A percentile compares a stretch with the other conserved stretches of the same genome.
Evolutionary conservation across 2,888 invertebrate genomes (phyloP).

Genomic region (Acanthosoma haemorrhoidale): DNA sequence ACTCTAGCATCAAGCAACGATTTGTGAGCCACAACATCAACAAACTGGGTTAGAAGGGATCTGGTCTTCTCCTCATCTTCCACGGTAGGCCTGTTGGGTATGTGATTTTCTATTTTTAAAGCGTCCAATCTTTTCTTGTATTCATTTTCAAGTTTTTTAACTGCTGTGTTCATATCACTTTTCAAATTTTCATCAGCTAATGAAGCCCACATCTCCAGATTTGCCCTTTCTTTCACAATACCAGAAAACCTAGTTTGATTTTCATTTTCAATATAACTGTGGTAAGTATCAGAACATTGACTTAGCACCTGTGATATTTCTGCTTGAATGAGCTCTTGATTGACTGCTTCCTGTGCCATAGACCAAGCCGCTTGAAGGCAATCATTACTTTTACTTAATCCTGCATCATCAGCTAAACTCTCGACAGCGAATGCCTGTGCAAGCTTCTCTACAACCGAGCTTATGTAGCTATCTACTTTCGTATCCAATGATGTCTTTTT

Average conservation of each 20-base stretch:
- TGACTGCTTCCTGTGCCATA: constrained; percentile 67
- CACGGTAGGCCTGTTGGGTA: constrained; percentile 36
- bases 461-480: constrained; percentile 40
- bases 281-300: constrained; percentile 64
- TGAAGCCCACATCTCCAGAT: constrained; percentile 69
- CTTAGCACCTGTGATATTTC: constrained; percentile 69
- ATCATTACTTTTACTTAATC: constrained; percentile 30
- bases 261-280: constrained; percentile 45
- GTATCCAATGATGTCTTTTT: constrained; percentile 38
- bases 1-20: constrained; percentile 71
- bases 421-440: constrained; percentile 66
- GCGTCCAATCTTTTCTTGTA: constrained; percentile 61
- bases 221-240: constrained; percentile 53
- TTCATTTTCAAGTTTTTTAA: constrained; percentile 60
- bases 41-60: constrained; percentile 58
- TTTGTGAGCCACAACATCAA: constrained; percentile 67
- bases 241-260: constrained; percentile 39
- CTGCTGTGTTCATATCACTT: constrained; percentile 65
- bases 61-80: constrained; percentile 43
- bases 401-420: constrained; percentile 52
- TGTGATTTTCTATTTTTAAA: constrained; percentile 48
- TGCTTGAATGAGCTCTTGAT: constrained; percentile 67
- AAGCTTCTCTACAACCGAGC: constrained; percentile 60
- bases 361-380: constrained; percentile 65
- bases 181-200: constrained; percentile 65